Base-by-base conservation (phyloP, 1,140 invertebrate genomes). In the Sminthurinus signatus region DNA sequence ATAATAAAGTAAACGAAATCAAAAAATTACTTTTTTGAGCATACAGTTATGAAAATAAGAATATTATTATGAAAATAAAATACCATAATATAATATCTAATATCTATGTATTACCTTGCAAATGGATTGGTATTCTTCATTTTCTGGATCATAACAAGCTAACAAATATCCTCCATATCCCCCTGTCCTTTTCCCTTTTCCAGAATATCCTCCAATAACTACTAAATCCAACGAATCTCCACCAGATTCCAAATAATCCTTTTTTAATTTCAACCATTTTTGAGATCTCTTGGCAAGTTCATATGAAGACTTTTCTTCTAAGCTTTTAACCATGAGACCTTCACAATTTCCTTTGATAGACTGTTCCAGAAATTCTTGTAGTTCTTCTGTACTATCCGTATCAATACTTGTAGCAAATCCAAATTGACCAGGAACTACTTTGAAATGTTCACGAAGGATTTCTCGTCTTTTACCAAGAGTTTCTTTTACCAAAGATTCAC, bases 241-340 rank as follows among this genome's bases (percentile, higher is more conserved):
- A 17, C 93, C 86, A 48, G 93, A 92, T 31, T 97, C 93, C 60
- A 98, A 78, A 79, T 98, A 98, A 81, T 98, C 95, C 76, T 98
- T 98, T 76, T 99, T 98, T 48, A 98, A 75, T 83, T 98, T 98
- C 2, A 98, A 78, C 96, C 96, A 98, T 78, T 98, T 98, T 65
- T 88, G 85, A 0, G 95, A 98, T 44, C 97, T 80, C 75, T 96
- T 95, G 0, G 96, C 95, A 73, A 99, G 98, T 81, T 99, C 96
- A 79, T 99, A 99, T 0, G 90, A 91, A 0, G 96, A 91, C 73
- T 96, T 88, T 62, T 87, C 84, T 72, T 92, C 86, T 36, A 99
- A 78, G 0, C 94, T 94, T 80, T 99, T 99, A 0, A 99, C 91
- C 96, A 99, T 99, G 10, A 99, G 79, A 14, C 97, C 96, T 81